Base-by-base conservation (phyloP, 2,113 vertebrate species). In the Lophius piscatorius region DNA sequence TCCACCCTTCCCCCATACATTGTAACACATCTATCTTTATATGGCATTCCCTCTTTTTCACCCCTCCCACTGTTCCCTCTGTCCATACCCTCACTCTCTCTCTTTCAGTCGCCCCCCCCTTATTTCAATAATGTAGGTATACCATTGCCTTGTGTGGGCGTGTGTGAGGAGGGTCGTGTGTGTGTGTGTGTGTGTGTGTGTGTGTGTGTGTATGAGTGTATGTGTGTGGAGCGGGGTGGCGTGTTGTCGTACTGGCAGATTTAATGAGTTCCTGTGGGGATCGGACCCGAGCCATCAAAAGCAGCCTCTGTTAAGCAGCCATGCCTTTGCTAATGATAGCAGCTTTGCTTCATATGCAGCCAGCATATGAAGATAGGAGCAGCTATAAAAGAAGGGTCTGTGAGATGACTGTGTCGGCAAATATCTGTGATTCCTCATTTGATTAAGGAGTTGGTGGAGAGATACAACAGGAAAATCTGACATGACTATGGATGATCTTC, bases 181-280 rank as follows among this genome's bases (percentile, higher is more conserved):
- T n/a, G 8, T 28, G 26, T 28, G 26, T 28, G 26, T 28, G 26
- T 28, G 26, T 28, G 26, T 28, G 26, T 28, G 26, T 28, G 29
- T 31, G 29, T 6, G 4, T 4, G 8, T 31, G 29, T 6, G 29
- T 31, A 10, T 31, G 29, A 9, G 29, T 31, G 29, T 31, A 10
- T 31, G 29, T 31, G 29, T 31, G 2, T 68, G 26, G 72, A 75
- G 74, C 80, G 66, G 60, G 54, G 82, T 69, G 78, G 69, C 64
- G 59, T 84, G 62, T 59, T 82, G 70, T 75, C 62, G 78, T 70
- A 63, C 79, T 68, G 70, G 63, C 62, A 78, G 70, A 86, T 88
- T 87, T 91, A 91, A 92, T 90, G 87, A 92, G 88, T 64, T 89
- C 89, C 87, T 60, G 35, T 74, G 88, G 83, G 88, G 84, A 85